Conservation (phyloP, 2,888 invertebrate species). For the Dasypogon diadema region DNA sequence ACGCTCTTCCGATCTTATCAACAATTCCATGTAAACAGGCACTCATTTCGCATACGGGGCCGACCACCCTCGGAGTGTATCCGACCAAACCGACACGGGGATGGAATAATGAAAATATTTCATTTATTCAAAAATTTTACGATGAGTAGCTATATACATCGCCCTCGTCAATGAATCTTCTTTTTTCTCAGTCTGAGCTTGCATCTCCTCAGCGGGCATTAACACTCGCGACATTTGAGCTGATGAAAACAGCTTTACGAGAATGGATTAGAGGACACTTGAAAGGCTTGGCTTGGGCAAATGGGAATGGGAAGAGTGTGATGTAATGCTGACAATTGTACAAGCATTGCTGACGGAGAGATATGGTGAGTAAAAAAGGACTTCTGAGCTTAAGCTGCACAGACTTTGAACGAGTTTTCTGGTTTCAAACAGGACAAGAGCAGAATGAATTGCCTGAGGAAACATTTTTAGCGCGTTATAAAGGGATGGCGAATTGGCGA, state of each 20-base stretch:
- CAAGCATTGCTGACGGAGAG: not conserved
- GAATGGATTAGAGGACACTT: not conserved
- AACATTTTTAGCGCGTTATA: too few species aligned
- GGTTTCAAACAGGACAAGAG: too few species aligned
- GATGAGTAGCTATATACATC: slow-evolving; percentile 22
- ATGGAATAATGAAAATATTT: slow-evolving; percentile 28
- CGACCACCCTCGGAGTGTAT: not conserved
- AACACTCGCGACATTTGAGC: slow-evolving; percentile 36
- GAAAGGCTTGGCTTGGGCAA: too few species aligned
- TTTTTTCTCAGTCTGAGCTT: slow-evolving; percentile 1
- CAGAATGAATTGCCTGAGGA: too few species aligned
- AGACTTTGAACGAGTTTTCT: too few species aligned
- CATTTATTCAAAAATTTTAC: slow-evolving; percentile 42
- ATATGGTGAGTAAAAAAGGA: too few species aligned
- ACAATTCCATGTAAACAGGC: too few species aligned
- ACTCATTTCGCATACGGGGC: too few species aligned
- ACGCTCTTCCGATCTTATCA: too few species aligned
- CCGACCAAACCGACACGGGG: not conserved
- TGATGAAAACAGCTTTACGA: not conserved
- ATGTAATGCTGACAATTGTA: slow-evolving; percentile 29
- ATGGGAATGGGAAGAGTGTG: too few species aligned
- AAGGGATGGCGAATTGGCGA: too few species aligned
- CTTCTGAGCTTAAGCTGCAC: too few species aligned
- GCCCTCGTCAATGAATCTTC: not conserved
- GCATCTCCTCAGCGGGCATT: slow-evolving; percentile 15